Evolutionary conservation across 2,113 vertebrate species (phyloP), one percentile per base, ranked within the genome.

Genomic region (Thalassarche chlororhynchos): DNA sequence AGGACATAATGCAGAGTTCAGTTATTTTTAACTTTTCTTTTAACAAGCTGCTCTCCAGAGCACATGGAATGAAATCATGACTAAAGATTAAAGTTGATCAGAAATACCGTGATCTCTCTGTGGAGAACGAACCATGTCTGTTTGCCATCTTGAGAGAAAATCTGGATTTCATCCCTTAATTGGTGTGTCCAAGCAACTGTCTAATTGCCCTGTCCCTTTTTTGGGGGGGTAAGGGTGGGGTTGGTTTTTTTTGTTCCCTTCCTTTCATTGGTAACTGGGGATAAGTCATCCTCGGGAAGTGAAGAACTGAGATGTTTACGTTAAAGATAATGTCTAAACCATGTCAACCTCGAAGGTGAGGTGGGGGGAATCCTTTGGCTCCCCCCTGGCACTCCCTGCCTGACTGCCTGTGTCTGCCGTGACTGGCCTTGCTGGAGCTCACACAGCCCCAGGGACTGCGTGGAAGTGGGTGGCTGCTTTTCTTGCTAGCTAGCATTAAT

Each of bases 1-100:
- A 95, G 87, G 86, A 84, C 76, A 94, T 92, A 97, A 97, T 68
- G 65, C 68, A 86, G 94, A 88, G 65, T 95, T 96, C 75, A 86
- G 93, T 94, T 97, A 98, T 96, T 97, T 97, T 98, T 97, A 96
- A 95, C 94, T 95, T 96, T 97, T 82, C 79, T 92, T 95, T 94
- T 96, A 96, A 95, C 68, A 97, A 96, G 70, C 75, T 83, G 71
- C 84, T 94, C 36, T 86, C 77, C 54, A 91, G 84, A 96, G 89
- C 36, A 38, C 42, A 71, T 87, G 68, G 79, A 96, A 89, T 91
- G 66, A 94, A 97, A 91, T 84, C 51, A 77, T 61, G 77, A 70
- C 84, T 94, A n/a, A 81, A 87, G 82, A 86, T 77, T 90, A 75
- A 96, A 62, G 42, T 25, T 72, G 65, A 36, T 81, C 61, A 93